Evolutionary conservation across 2,888 invertebrate genomes (phyloP).

Genomic region (Carabus problematicus): DNA sequence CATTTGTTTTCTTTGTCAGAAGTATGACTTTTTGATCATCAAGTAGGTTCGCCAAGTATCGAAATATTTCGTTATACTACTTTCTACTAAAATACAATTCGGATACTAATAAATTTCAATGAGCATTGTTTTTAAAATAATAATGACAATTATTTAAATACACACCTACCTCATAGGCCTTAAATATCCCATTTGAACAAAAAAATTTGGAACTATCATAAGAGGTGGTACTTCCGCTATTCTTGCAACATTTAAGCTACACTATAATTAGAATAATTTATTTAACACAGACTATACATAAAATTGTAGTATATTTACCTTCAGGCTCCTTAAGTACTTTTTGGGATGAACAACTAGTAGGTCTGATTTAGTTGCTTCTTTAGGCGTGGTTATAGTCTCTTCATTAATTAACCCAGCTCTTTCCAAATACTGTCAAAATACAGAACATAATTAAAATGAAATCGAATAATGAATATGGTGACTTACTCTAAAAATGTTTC

Average conservation of each 20-base stretch:
- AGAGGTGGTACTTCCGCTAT: constrained; percentile 82
- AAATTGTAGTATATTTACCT: constrained; percentile 60
- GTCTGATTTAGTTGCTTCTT: constrained; percentile 75
- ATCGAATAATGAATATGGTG: constrained; percentile 6
- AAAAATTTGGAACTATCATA: constrained; percentile 76
- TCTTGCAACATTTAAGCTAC: constrained; percentile 79
- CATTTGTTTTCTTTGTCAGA: too few species aligned
- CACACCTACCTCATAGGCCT: constrained; percentile 73
- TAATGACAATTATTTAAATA: not conserved
- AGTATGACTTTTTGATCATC: too few species aligned
- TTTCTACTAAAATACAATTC: too few species aligned
- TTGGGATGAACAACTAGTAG: constrained; percentile 78
- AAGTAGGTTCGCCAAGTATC: too few species aligned
- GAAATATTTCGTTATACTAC: too few species aligned
- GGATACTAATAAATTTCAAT: too few species aligned
- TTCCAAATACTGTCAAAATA: constrained; percentile 62
- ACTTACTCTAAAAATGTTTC: constrained; percentile 72
- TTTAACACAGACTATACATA: constrained; percentile 5
- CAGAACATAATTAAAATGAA: constrained; percentile 44
- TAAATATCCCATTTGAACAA: constrained; percentile 78
- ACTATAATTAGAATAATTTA: constrained; percentile 62
- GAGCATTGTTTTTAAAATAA: too few species aligned
- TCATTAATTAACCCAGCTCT: constrained; percentile 68
- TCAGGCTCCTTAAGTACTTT: constrained; percentile 76
- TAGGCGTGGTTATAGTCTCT: constrained; percentile 70